Evolutionary conservation across 2,797 vertebrate species (phyloP), one percentile per base, ranked within the genome.

Genomic region (Acestrorhynchus altus): DNA sequence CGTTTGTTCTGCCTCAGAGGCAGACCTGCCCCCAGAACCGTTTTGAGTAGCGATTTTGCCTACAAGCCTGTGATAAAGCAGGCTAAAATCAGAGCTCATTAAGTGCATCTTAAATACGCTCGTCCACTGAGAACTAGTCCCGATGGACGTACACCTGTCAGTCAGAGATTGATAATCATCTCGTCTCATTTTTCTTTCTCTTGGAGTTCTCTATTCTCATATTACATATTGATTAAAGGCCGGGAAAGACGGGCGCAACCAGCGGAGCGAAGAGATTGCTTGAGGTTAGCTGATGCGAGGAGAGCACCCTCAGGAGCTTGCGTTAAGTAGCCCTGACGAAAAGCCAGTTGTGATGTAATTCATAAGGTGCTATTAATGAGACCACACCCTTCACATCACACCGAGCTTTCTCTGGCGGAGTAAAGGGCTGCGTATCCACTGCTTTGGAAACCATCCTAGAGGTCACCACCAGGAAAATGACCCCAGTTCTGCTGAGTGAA

Each of bases 221-320:
- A 68, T 69, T 69, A 61, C 71, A 24, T 59, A 78, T 72, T 73
- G 77, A 79, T 67, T 78, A 60, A 28, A 24, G 40, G 35, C 24
- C 24, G 63, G 61, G 57, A 35, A 31, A 61, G 46, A 51, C 60
- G 13, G 61, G 40, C 20, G 28, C 44, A 73, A 74, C 22, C 49
- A 65, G 76, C 40, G 26, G 24, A 35, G 40, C 24, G 60, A 69
- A n/a, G 31, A 60, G 44, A 59, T 8, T 44, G 39, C 31, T 24
- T 51, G 35, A 42, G 31, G 31, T 35, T 51, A 52, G 15, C 18
- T 49, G 13, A 49, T n/a, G 66, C 28, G 16, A 24, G 26, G 60
- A 57, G 22, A 8, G 52, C 13, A 64, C 56, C 22, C 9, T 46
- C 13, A 56, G 49, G 51, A 42, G 24, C 24, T 10, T 10, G 6